phyloP scores from a whole-genome alignment of 2,888 invertebrate species.

The Polylopha cassiicola region DNA sequence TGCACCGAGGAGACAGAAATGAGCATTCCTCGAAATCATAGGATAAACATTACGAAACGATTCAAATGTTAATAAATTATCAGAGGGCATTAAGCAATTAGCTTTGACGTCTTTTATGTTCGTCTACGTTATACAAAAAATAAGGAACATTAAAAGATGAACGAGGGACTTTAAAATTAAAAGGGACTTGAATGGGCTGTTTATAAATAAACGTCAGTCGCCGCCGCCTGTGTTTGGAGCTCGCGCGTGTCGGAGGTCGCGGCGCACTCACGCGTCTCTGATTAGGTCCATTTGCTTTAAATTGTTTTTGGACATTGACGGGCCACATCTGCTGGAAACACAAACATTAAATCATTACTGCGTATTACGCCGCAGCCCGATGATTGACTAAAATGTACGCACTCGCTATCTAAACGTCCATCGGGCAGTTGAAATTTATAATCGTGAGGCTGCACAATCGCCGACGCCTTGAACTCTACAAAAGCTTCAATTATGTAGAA shows the following conservation, averaged over 20 bases:
- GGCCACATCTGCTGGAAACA: conserved; percentile 36
- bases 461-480: conserved; percentile 17
- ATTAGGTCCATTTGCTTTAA: conserved; percentile 33
- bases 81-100: conserved; percentile 4
- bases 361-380: conserved; percentile 20
- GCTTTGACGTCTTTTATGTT: conserved; percentile 8
- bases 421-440: conserved; percentile 21
- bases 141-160: conserved; percentile 5
- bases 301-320: conserved; percentile 43
- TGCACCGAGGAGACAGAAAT: conserved; percentile 32
- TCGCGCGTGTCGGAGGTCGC: conserved; percentile 37
- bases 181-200: conserved; percentile 52
- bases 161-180: conserved; percentile 31
- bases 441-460: conserved; percentile 19
- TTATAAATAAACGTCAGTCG: conserved; percentile 57
- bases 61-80: not conserved
- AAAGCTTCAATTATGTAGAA: conserved; percentile 10
- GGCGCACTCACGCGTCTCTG: conserved; percentile 38
- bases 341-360: conserved; percentile 22
- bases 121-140: conserved; percentile 1
- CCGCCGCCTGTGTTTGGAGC: conserved; percentile 33
- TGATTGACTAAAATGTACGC: conserved; percentile 13
- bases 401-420: conserved; percentile 14
- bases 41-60: too few relatives aligned
- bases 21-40: too few relatives aligned